Evolutionary conservation across 2,888 invertebrate genomes (phyloP).

Genomic region (Hydroisotoma schaefferi): DNA sequence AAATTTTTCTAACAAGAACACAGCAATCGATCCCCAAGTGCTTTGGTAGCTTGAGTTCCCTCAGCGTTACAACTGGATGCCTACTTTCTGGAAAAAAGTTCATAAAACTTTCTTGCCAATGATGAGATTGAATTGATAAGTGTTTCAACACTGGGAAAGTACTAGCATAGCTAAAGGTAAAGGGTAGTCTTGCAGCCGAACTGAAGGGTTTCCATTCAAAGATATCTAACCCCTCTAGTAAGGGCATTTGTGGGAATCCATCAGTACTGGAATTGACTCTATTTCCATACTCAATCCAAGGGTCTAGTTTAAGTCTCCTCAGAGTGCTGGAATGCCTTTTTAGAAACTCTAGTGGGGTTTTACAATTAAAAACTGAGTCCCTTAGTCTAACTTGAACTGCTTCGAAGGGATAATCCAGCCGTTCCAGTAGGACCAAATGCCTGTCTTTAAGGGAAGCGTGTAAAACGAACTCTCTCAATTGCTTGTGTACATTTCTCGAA

Average conservation of each 20-base stretch:
- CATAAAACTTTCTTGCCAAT: constrained; percentile 25
- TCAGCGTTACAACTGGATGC: constrained; percentile 20
- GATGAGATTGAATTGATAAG: constrained; percentile 23
- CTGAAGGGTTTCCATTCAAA: constrained; percentile 24
- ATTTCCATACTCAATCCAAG: no score
- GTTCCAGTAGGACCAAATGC: constrained; percentile 18
- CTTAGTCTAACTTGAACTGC: not conserved
- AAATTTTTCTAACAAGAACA: constrained; percentile 22
- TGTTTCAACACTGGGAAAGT: constrained; percentile 25
- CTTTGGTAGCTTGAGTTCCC: constrained; percentile 35
- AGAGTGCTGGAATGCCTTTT: constrained; percentile 11
- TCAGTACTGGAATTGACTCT: constrained; percentile 15
- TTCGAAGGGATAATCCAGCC: not conserved
- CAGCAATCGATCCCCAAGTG: constrained; percentile 11
- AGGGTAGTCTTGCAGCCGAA: constrained; percentile 13
- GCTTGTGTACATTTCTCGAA: not conserved
- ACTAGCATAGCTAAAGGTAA: constrained; percentile 21
- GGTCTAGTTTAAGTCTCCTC: constrained; percentile 18
- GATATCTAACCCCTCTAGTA: constrained; percentile 26
- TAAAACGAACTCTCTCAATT: not conserved
- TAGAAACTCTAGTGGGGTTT: constrained; percentile 24
- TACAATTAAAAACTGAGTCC: constrained; percentile 6
- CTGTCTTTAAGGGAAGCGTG: not conserved
- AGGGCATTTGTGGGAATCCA: constrained; percentile 20
- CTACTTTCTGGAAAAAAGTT: constrained; percentile 14